These are phyloP conservation scores for Caradrina kadenii DNA, from an alignment of 2,888 invertebrate genomes.

Conservation along the genomic window DNA sequence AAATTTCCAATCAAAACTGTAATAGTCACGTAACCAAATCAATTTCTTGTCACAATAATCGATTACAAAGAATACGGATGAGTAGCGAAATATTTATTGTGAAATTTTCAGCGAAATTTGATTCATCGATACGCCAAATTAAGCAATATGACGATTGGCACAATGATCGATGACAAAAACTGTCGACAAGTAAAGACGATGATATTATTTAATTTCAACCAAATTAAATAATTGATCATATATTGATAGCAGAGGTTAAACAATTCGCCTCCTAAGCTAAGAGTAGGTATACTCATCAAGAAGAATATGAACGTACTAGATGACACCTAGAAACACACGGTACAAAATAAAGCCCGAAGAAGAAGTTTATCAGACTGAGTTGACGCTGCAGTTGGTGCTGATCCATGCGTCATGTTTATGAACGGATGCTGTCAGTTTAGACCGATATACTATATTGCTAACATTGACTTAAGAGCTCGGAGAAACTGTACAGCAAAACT, in stretches of 20 bases:
- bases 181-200: neutral
- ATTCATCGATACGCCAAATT: slow-evolving; percentile 27
- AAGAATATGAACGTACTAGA: too few species aligned
- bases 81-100: slow-evolving; percentile 31
- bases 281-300: too few species aligned
- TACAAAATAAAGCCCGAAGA: too few species aligned
- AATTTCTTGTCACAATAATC: slow-evolving; percentile 26
- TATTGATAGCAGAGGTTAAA: neutral
- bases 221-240: neutral
- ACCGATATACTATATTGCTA: too few species aligned
- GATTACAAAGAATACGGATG: slow-evolving; percentile 42
- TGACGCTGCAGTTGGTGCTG: too few species aligned
- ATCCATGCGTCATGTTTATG: too few species aligned
- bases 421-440: too few species aligned
- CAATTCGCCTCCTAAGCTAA: too few species aligned
- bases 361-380: too few species aligned
- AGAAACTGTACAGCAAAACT: neutral
- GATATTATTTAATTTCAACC: neutral
- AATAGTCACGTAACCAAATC: slow-evolving; percentile 49
- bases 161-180: slow-evolving; percentile 7
- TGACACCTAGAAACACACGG: too few species aligned
- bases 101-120: slow-evolving; percentile 40
- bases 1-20: slow-evolving; percentile 15
- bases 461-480: too few species aligned
- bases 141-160: slow-evolving; percentile 4